These are phyloP conservation scores for Linhomoeus sp. DNA, from an alignment of 2,888 invertebrate genomes.

Conservation along the genomic window DNA sequence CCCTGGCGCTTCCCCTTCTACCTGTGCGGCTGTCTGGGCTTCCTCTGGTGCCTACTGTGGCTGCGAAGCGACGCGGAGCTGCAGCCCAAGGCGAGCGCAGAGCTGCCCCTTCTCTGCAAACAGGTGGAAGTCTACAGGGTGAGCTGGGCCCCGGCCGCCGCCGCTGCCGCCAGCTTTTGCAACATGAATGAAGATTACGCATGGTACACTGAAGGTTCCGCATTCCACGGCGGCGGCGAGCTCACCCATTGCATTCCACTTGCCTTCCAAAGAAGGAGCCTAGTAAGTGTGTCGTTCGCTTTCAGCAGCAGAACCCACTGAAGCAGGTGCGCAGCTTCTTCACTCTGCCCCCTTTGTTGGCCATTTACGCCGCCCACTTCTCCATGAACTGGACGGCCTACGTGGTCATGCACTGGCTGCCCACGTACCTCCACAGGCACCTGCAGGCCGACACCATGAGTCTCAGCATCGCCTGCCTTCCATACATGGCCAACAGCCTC, in stretches of 20 bases:
- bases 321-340: constrained; percentile 44
- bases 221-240: too few relatives aligned
- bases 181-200: too few relatives aligned
- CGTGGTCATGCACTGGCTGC: constrained; percentile 58
- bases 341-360: constrained; percentile 48
- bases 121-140: background rate
- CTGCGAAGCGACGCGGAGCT: background rate
- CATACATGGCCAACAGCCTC: constrained; percentile 50
- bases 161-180: too few relatives aligned
- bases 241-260: background rate
- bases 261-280: too few relatives aligned
- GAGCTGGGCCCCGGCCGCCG: too few relatives aligned
- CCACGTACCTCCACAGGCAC: constrained; percentile 44
- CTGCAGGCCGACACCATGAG: constrained; percentile 46
- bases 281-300: too few relatives aligned
- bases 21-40: background rate
- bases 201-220: too few relatives aligned
- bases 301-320: background rate
- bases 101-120: background rate
- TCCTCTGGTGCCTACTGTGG: constrained; percentile 2
- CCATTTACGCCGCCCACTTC: constrained; percentile 52
- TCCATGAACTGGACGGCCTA: constrained; percentile 61
- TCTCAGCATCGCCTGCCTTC: constrained; percentile 50
- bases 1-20: constrained; percentile 1
- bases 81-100: background rate